Evolutionary conservation across 92 coral and sea anemone genomes (phyloP), one percentile per base, ranked within the genome.

Genomic region (Phenganax marumi): DNA sequence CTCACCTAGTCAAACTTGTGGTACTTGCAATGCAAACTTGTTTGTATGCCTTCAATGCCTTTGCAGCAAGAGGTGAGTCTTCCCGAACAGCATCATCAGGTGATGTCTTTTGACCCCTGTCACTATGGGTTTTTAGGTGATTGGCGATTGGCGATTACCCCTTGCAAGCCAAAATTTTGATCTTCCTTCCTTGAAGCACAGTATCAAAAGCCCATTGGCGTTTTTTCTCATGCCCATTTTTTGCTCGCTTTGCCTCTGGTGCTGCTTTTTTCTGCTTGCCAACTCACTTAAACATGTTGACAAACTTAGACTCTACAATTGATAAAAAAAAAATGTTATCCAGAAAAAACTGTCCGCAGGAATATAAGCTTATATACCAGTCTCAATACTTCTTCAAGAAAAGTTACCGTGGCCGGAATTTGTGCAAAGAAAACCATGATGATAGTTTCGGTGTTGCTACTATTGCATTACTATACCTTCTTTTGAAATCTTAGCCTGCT

Each of bases 1-100:
- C 14, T 33, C 43, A 70, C 76, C 76, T 46, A 70, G 53, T 43
- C 24, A 16, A 68, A 68, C 73, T 68, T 68, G 73, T n/a, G 10
- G 48, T 68, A 47, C 73, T 24, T 68, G 46, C 18, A n/a, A 47
- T 6, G 24, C 73, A 68, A 70, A 70, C 43, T 70, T 70, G 52
- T 6, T 50, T 70, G 14, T 70, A 70, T 4, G 53, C 76, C 48
- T 68, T 70, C 16, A 70, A 33, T 70, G 76, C 76, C 76, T 70
- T 43, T 43, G 53, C 76, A 70, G 76, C 76, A 33, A 70, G 53
- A 17, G 76, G 55, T 70, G 76, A 70, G 16, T 70, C 51, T 43
- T 46, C 76, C 25, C 51, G 76, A 33, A 70, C 76, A 33, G 76
- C 76, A 43, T 70, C 76, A 33, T 50, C 43, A 5, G 52, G 52